Evolutionary conservation across 2,113 vertebrate species (phyloP).

Genomic region (Planiliza haematocheilus): DNA sequence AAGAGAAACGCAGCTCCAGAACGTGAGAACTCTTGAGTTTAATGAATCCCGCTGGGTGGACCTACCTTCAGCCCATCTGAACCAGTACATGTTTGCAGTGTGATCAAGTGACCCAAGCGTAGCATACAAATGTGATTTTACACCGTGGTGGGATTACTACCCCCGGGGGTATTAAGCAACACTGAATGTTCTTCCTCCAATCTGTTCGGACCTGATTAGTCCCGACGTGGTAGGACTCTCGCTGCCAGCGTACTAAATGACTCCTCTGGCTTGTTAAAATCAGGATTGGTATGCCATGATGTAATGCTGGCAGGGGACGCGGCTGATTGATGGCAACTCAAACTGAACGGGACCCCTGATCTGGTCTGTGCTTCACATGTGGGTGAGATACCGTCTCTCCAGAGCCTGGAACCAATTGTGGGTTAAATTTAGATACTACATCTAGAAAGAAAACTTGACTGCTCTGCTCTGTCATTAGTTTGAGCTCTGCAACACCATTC

Average conservation of each 20-base stretch:
- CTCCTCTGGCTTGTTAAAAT: constrained; percentile 56
- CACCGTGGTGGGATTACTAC: constrained; percentile 47
- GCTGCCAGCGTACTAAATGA: constrained; percentile 55
- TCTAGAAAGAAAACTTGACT: constrained; percentile 57
- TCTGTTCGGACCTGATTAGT: constrained; percentile 58
- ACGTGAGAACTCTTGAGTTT: constrained; percentile 26
- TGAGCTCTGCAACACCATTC: constrained; percentile 47
- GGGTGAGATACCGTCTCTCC: constrained; percentile 59
- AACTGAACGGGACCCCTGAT: constrained; percentile 56
- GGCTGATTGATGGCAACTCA: constrained; percentile 67
- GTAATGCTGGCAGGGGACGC: constrained; percentile 67
- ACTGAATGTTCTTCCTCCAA: constrained; percentile 63
- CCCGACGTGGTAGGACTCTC: constrained; percentile 30
- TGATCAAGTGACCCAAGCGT: constrained; percentile 48
- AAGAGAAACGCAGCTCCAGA: neutral
- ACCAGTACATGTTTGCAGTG: constrained; percentile 46
- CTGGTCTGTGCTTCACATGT: constrained; percentile 60
- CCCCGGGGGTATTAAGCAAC: constrained; percentile 41
- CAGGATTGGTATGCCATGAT: constrained; percentile 70
- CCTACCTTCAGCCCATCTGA: constrained; percentile 16
- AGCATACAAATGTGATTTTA: constrained; percentile 59
- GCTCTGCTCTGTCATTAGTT: constrained; percentile 63
- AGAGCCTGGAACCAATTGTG: constrained; percentile 74
- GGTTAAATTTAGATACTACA: constrained; percentile 67
- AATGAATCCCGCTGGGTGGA: constrained; percentile 38